Conservation (phyloP, 2,888 invertebrate genomes). For the Leucophenga maculata region DNA sequence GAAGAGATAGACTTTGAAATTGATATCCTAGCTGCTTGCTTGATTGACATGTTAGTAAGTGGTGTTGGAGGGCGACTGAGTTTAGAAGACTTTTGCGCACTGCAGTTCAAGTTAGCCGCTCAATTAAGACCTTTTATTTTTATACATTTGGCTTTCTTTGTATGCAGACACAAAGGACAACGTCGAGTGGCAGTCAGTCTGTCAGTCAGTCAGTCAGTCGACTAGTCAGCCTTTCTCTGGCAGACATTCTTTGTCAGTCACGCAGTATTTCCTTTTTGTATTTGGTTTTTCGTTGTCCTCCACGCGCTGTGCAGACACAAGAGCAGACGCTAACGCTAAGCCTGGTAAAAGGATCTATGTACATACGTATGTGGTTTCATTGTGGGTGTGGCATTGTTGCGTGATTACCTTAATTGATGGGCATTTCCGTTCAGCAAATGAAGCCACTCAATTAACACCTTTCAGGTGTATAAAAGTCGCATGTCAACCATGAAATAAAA, state of each 20-base stretch:
- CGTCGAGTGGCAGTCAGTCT: conserved; percentile 5
- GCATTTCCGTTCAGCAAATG: conserved; percentile 63
- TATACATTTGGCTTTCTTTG: conserved; percentile 12
- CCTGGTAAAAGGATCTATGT: conserved; percentile 2
- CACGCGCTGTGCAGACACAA: background rate
- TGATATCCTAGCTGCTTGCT: conserved; percentile 39
- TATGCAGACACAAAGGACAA: conserved; percentile 45
- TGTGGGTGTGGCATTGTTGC: conserved; percentile 60
- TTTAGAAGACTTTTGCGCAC: background rate
- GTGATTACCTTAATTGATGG: conserved; percentile 66
- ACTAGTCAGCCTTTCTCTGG: background rate
- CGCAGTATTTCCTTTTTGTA: conserved; percentile 55
- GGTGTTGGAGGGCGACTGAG: background rate
- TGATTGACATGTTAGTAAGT: conserved; percentile 64
- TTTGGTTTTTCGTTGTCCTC: background rate
- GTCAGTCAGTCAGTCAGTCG: conserved; percentile 2
- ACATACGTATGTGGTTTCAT: background rate
- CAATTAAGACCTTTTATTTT: conserved; percentile 63
- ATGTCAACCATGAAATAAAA: conserved; percentile 40
- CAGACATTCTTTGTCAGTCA: conserved; percentile 55
- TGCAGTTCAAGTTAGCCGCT: conserved; percentile 45
- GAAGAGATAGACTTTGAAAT: conserved; percentile 41
- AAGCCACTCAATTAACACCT: conserved; percentile 67
- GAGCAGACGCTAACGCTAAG: background rate
- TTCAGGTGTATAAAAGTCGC: conserved; percentile 59